These are phyloP conservation scores for Pseudoatta argentina DNA, from an alignment of 1,140 invertebrate species.

Conservation along the genomic window DNA sequence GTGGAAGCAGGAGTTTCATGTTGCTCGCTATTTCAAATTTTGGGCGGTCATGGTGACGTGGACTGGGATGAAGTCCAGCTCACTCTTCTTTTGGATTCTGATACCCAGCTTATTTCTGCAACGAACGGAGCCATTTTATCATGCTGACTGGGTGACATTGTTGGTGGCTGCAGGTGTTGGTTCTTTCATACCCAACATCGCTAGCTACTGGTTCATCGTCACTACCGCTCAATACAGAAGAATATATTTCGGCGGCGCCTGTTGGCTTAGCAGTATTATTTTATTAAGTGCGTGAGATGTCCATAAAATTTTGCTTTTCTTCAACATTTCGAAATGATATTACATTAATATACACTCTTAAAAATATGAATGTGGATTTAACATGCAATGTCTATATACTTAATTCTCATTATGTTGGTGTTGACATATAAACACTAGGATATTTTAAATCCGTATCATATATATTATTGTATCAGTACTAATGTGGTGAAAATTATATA, in stretches of 20 bases:
- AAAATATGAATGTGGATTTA: too few relatives aligned
- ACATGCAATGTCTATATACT: too few relatives aligned
- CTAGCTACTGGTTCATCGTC: constrained; percentile 41
- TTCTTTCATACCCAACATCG: constrained; percentile 54
- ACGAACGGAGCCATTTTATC: neutral
- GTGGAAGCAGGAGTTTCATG: constrained; percentile 74
- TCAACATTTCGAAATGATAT: neutral
- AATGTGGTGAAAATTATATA: too few relatives aligned
- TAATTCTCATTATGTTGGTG: too few relatives aligned
- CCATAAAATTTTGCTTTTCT: neutral
- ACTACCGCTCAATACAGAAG: constrained; percentile 46
- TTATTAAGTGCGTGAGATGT: constrained; percentile 44
- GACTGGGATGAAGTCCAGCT: constrained; percentile 69
- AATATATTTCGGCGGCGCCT: constrained; percentile 67
- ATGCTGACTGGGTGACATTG: neutral
- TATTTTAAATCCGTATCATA: too few relatives aligned
- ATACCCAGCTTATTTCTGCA: constrained; percentile 71
- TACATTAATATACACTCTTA: neutral
- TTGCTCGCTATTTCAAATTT: constrained; percentile 71
- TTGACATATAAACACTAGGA: too few relatives aligned
- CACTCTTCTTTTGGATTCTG: constrained; percentile 79
- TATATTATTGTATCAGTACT: too few relatives aligned
- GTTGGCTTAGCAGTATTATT: constrained; percentile 45
- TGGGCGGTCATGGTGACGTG: constrained; percentile 74
- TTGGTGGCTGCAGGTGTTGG: constrained; percentile 36